A percentile compares a stretch with the other conserved stretches of the same genome.
These are phyloP conservation scores for Aurelia sp. DNA, from an alignment of 30 jellyfish, hydroid and myxozoan genomes.

Conservation along the genomic window DNA sequence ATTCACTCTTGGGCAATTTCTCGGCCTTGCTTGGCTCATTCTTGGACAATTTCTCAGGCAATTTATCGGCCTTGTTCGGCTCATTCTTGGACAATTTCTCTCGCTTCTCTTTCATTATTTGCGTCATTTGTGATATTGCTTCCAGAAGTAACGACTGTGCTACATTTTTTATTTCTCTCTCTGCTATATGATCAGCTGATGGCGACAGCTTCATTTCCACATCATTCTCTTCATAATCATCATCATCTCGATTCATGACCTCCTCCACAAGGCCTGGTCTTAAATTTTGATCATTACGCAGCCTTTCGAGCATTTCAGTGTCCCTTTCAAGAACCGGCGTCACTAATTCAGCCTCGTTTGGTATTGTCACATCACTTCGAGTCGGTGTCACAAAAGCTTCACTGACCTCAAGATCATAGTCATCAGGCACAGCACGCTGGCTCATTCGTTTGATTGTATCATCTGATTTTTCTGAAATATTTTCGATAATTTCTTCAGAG, in stretches of 20 bases:
- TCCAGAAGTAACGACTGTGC: constrained; percentile 34
- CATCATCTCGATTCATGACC: constrained; percentile 25
- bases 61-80: background rate
- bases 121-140: constrained; percentile 70
- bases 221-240: background rate
- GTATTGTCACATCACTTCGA: constrained; percentile 1
- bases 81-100: constrained; percentile 7
- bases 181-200: background rate
- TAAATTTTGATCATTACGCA: background rate
- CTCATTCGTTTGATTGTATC: constrained; percentile 52
- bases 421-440: constrained; percentile 22
- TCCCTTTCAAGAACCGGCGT: constrained; percentile 20
- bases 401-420: constrained; percentile 32
- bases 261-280: constrained; percentile 16
- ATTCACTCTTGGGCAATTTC: too few relatives aligned
- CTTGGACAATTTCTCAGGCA: background rate
- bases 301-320: constrained; percentile 14
- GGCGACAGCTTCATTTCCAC: background rate
- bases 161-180: constrained; percentile 17
- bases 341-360: background rate
- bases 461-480: constrained; percentile 50
- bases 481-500: constrained; percentile 36
- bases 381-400: constrained; percentile 76
- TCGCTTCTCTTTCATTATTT: constrained; percentile 19
- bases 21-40: background rate